Conservation (phyloP, 2,888 invertebrate genomes). For the Cheilosia grossa region DNA sequence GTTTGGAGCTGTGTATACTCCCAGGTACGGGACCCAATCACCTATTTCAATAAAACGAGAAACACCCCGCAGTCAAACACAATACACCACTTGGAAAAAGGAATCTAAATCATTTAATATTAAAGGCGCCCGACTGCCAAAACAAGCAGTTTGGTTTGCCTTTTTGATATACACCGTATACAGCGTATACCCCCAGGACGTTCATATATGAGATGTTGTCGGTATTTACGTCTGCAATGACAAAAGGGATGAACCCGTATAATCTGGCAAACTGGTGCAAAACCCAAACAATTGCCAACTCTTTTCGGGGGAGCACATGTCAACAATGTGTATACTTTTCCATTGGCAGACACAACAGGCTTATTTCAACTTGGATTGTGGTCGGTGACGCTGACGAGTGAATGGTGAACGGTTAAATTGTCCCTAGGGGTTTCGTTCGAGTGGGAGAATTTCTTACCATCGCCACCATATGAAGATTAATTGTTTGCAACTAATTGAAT, state of each 20-base stretch:
- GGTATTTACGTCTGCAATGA: constrained; percentile 55
- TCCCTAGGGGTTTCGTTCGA: constrained; percentile 6
- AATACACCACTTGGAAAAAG: constrained; percentile 48
- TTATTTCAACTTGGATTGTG: constrained; percentile 14
- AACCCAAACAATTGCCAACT: constrained; percentile 69
- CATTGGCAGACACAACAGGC: constrained; percentile 44
- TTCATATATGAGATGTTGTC: constrained; percentile 60
- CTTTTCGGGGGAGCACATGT: constrained; percentile 54
- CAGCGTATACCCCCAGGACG: constrained; percentile 51
- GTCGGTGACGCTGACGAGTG: background rate
- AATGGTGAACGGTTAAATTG: constrained; percentile 39
- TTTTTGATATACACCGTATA: constrained; percentile 29
- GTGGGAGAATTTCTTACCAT: background rate
- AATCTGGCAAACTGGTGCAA: constrained; percentile 42
- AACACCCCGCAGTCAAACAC: constrained; percentile 66
- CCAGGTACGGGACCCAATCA: constrained; percentile 38
- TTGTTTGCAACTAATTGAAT: constrained; percentile 48
- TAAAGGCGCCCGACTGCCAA: constrained; percentile 66
- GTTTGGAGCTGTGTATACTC: too few species aligned
- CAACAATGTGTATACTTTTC: constrained; percentile 36
- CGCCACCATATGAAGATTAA: constrained; percentile 34
- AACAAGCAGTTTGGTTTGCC: constrained; percentile 56
- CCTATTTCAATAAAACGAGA: constrained; percentile 70
- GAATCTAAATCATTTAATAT: constrained; percentile 73
- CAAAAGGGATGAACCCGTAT: constrained; percentile 29